Conservation (phyloP, 2,888 invertebrate species). For the Lasioglossum oenotherae region DNA sequence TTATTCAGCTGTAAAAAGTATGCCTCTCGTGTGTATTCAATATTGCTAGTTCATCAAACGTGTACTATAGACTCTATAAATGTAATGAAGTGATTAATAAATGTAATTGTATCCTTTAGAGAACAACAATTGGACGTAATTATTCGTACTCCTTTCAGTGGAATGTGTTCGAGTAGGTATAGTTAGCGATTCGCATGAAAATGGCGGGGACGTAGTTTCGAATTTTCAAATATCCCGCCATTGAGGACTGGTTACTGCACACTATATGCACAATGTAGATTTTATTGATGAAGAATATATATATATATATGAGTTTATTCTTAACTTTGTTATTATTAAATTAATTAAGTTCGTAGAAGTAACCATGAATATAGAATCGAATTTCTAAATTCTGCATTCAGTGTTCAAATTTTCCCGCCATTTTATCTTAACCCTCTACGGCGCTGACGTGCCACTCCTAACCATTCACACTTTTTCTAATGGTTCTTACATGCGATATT, state of each 20-base stretch:
- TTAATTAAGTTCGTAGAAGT: background rate
- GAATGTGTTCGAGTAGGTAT: background rate
- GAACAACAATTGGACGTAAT: background rate
- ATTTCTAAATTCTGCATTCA: background rate
- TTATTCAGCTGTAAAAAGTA: constrained; percentile 7
- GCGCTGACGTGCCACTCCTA: background rate
- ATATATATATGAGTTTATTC: background rate
- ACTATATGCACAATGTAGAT: background rate
- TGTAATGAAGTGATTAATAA: constrained; percentile 44
- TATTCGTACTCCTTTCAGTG: background rate
- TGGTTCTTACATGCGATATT: background rate
- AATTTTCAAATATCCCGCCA: constrained; percentile 11
- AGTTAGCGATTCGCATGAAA: background rate
- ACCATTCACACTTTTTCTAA: background rate
- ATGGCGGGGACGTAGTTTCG: background rate
- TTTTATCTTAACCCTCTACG: background rate
- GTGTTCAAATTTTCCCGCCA: background rate
- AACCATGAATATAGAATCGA: background rate
- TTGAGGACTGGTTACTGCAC: background rate
- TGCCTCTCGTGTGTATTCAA: constrained; percentile 15
- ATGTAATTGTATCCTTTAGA: constrained; percentile 22
- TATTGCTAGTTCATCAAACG: constrained; percentile 13
- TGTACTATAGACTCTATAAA: constrained; percentile 8
- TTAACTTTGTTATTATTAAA: background rate
- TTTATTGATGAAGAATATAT: background rate